Percentiles rank a stretch among this genome's conserved stretches.
Evolutionary conservation across 2,113 vertebrate species (phyloP).

Genomic region (Eupsittula cactorum): DNA sequence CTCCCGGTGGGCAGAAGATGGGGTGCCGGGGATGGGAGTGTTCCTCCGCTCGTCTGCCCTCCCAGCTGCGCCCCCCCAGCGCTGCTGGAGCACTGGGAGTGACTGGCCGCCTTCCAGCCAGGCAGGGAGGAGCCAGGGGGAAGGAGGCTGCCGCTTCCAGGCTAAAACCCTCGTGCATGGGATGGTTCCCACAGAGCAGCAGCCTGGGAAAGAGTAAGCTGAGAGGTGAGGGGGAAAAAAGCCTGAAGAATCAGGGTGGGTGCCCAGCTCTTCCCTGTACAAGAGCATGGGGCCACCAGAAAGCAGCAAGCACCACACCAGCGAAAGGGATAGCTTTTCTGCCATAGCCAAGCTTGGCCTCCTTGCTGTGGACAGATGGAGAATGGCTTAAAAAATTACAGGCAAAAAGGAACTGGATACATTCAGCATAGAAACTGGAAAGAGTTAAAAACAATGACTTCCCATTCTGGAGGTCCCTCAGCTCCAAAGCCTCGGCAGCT

Average conservation of each 20-base stretch:
- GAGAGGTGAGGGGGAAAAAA: not conserved
- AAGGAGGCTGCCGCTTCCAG: not conserved
- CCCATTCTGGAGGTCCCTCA: not conserved
- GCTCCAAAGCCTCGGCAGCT: not conserved
- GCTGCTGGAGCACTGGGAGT: not conserved
- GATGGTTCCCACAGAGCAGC: not conserved
- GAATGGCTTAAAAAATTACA: not conserved
- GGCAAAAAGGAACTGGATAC: not conserved
- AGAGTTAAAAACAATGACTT: not conserved
- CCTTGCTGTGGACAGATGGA: not conserved
- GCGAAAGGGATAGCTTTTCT: not conserved
- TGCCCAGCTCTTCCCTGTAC: not conserved
- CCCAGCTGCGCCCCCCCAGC: accelerated
- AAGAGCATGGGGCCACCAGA: not conserved
- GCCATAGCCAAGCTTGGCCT: not conserved
- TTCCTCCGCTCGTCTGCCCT: not conserved
- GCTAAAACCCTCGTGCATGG: not conserved
- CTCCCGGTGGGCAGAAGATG: not conserved
- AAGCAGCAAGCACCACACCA: not conserved
- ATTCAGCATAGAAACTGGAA: not conserved
- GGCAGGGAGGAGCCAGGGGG: not conserved
- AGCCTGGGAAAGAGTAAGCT: not conserved
- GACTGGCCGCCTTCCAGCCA: not conserved
- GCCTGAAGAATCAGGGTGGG: not conserved
- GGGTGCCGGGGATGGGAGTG: not conserved